Evolutionary conservation across 2,113 vertebrate genomes (phyloP), one percentile per base, ranked within the genome.

Genomic region (Cygnus atratus): DNA sequence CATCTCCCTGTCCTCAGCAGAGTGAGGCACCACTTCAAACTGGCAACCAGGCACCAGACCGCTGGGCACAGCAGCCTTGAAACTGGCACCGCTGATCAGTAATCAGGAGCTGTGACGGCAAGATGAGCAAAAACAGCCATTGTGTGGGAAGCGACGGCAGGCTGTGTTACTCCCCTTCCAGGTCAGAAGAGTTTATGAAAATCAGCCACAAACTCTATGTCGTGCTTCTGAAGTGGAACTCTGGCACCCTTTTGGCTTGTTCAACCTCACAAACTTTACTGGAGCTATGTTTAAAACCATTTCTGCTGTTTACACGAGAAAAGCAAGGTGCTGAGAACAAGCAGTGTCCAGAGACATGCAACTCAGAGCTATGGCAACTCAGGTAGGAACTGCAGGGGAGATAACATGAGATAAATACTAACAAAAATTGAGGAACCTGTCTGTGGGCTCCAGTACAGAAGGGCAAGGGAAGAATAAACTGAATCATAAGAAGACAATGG

Each of bases 51-150:
- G 11, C 21, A 37, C 4, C 0, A 17, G 55, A 58, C 24, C 58
- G 22, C 54, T 16, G 44, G 13, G 28, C 13, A 31, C 19, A 61
- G 58, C 84, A 75, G 52, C 63, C 62, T 84, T 79, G 62, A 67
- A 58, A 28, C 24, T 52, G 65, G n/a, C 25, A 31, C 22, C n/a
- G 16, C 13, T 25, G 16, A 10, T 12, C 0, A 0, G 25, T 16
- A 26, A 20, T 11, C 20, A 20, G 29, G 25, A 92, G 54, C 70
- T 1, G 2, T 4, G 54, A 15, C 33, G 43, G 43, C 35, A 68
- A 59, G 35, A 78, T 20, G 8, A 76, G 66, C 13, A 67, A 78
- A 71, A 89, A 5, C 20, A 77, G 19, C 33, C n/a, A 25, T 1
- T 12, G 75, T 29, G 54, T 58, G 6, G 20, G 48, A 71, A 78